These are phyloP conservation scores for Apteryx owenii DNA, from an alignment of 2,113 vertebrate species.

Conservation along the genomic window DNA sequence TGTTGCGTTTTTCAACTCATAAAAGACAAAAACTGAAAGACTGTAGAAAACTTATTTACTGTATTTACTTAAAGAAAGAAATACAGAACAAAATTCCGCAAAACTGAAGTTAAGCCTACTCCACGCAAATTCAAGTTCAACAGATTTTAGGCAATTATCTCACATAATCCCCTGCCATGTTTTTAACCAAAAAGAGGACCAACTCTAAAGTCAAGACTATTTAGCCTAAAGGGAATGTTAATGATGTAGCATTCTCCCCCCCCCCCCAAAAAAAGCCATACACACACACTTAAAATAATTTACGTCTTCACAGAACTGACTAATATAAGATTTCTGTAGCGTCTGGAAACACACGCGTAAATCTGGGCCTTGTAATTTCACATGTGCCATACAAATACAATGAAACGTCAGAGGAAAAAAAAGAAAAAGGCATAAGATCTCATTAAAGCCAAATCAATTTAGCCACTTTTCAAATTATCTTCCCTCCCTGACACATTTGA, in stretches of 20 bases:
- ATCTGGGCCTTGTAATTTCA: neutral
- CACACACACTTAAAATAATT: neutral
- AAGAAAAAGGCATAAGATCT: neutral
- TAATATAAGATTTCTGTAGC: neutral
- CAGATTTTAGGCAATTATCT: neutral
- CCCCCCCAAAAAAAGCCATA: neutral
- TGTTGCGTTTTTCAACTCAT: neutral
- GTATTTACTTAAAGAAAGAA: neutral
- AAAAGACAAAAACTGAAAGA: neutral
- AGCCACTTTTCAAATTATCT: neutral
- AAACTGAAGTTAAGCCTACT: neutral
- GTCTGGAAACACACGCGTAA: neutral
- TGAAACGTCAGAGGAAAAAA: neutral
- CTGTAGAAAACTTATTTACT: neutral
- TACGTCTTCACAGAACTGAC: neutral
- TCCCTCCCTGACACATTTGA: neutral
- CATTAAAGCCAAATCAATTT: neutral
- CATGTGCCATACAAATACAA: neutral
- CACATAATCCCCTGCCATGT: neutral
- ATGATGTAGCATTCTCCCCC: neutral
- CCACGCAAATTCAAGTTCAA: neutral
- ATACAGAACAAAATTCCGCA: neutral
- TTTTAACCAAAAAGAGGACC: neutral
- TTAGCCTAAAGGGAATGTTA: neutral
- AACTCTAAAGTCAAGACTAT: neutral